These are phyloP conservation scores for Dicranocentrus wangi DNA, from an alignment of 2,888 invertebrate genomes.

Conservation along the genomic window DNA sequence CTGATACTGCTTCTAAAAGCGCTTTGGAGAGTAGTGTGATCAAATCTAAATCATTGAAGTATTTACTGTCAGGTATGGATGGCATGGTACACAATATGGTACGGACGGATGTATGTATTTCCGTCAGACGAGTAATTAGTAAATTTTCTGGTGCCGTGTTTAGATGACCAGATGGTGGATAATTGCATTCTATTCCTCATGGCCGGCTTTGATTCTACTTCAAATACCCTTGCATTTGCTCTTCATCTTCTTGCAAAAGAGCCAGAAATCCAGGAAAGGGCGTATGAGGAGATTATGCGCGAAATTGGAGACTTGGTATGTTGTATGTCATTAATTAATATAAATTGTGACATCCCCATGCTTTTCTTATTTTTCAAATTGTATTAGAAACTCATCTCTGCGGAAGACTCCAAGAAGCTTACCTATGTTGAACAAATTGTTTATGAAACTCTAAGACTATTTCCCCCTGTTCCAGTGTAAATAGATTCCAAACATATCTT, in stretches of 20 bases:
- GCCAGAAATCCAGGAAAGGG: constrained; percentile 71
- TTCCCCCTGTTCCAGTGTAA: constrained; percentile 72
- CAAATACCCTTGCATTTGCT: constrained; percentile 72
- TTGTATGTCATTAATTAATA: too few species aligned
- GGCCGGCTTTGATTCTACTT: constrained; percentile 72
- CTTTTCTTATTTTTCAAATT: constrained; percentile 1
- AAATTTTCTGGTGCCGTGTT: neutral
- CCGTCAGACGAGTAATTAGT: neutral
- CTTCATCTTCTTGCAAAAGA: constrained; percentile 70
- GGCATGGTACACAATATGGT: constrained; percentile 21
- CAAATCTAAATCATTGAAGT: constrained; percentile 56
- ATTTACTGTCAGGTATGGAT: constrained; percentile 55
- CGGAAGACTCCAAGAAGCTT: constrained; percentile 70
- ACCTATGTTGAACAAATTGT: constrained; percentile 70
- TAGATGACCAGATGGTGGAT: constrained; percentile 71
- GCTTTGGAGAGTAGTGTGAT: neutral
- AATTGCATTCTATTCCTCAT: constrained; percentile 71
- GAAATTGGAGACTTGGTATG: constrained; percentile 72
- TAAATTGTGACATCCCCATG: too few species aligned
- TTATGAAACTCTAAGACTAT: constrained; percentile 71
- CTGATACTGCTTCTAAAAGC: too few species aligned
- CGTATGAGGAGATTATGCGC: constrained; percentile 70
- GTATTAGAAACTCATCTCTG: constrained; percentile 67
- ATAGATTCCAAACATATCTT: constrained; percentile 10
- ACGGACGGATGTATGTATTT: too few species aligned